These are phyloP conservation scores for Laothoe populi DNA, from an alignment of 2,888 invertebrate genomes.

Conservation along the genomic window DNA sequence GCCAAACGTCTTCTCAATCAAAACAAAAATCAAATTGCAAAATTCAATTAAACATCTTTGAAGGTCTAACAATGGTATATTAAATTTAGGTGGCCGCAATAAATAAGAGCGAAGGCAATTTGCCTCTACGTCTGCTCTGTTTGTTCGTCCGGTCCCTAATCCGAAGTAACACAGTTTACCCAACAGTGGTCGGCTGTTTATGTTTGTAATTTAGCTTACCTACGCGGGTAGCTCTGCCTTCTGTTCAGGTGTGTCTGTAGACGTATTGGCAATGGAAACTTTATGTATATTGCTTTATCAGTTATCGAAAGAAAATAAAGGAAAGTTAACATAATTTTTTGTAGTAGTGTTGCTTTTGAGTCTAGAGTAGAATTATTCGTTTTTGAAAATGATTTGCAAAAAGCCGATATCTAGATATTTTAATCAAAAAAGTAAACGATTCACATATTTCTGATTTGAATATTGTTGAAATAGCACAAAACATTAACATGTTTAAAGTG, in stretches of 20 bases:
- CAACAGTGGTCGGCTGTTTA: constrained; percentile 62
- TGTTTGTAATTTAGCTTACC: constrained; percentile 66
- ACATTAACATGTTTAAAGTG: too few species aligned
- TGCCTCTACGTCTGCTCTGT: constrained; percentile 50
- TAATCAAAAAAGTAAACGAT: too few species aligned
- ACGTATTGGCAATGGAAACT: constrained; percentile 13
- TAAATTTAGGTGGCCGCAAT: constrained; percentile 57
- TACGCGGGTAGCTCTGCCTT: constrained; percentile 28
- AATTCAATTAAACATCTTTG: constrained; percentile 38
- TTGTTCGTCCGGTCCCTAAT: constrained; percentile 68
- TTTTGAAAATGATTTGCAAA: too few species aligned
- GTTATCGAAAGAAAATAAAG: too few species aligned
- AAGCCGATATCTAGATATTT: too few species aligned
- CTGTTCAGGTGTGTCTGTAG: constrained; percentile 17
- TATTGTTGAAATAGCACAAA: too few species aligned
- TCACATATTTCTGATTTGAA: too few species aligned
- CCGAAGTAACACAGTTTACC: constrained; percentile 73
- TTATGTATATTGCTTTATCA: background rate
- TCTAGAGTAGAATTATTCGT: too few species aligned
- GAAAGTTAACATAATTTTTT: too few species aligned
- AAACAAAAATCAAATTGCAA: constrained; percentile 26
- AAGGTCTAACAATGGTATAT: constrained; percentile 39
- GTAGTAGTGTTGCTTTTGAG: too few species aligned
- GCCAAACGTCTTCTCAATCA: background rate
- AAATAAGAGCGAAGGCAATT: constrained; percentile 63